phyloP scores from a whole-genome alignment of 2,888 invertebrate species.

The Troides aeacus region DNA sequence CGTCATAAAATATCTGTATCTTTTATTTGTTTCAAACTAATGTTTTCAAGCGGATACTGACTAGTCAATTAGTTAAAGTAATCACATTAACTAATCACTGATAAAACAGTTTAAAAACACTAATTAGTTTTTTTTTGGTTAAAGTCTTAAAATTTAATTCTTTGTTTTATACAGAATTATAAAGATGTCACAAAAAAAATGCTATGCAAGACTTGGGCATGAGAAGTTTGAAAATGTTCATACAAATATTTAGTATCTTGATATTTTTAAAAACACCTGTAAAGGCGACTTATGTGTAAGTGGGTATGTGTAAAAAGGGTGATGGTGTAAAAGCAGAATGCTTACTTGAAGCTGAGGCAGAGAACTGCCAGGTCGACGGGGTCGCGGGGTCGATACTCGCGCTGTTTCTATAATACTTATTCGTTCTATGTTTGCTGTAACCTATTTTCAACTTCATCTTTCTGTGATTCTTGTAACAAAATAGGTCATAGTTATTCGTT shows the following conservation, averaged over 20 bases:
- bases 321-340: constrained; percentile 38
- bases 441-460: constrained; percentile 2
- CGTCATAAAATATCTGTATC: too few relatives aligned
- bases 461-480: neutral
- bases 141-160: too few relatives aligned
- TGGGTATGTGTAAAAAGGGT: constrained; percentile 37
- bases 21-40: too few relatives aligned
- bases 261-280: constrained; percentile 32
- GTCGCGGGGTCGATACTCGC: constrained; percentile 48
- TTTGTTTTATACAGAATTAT: too few relatives aligned
- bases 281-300: constrained; percentile 13
- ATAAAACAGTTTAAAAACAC: too few relatives aligned
- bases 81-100: too few relatives aligned
- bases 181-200: too few relatives aligned
- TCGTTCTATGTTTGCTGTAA: constrained; percentile 22
- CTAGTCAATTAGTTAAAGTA: too few relatives aligned
- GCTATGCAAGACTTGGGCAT: too few relatives aligned
- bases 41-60: too few relatives aligned
- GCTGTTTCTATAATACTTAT: constrained; percentile 38
- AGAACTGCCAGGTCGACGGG: constrained; percentile 41
- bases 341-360: constrained; percentile 42
- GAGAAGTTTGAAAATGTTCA: neutral
- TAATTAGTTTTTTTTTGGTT: too few relatives aligned
- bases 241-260: constrained; percentile 2
- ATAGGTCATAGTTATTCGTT: neutral